phyloP scores from a whole-genome alignment of 2,113 vertebrate species.

The Paraplagusia blochii region DNA sequence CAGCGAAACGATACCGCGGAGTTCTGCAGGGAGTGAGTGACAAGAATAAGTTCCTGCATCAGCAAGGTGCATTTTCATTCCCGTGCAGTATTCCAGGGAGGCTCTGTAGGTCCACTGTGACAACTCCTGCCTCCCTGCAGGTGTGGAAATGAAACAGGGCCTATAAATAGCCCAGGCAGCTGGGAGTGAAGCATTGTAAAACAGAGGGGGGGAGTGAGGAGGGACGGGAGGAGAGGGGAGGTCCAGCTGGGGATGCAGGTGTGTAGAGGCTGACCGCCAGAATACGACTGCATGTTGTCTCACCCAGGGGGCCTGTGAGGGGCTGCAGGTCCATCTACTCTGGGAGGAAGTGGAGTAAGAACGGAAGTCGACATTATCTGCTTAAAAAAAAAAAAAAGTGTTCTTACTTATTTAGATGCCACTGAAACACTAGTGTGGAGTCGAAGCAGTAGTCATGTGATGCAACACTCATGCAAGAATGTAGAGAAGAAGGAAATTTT shows the following conservation, averaged over 20 bases:
- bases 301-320: slow-evolving; percentile 51
- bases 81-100: slow-evolving; percentile 71
- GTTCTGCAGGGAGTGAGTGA: slow-evolving; percentile 62
- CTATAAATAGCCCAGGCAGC: slow-evolving; percentile 90
- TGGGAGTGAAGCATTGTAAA: slow-evolving; percentile 77
- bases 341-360: not conserved
- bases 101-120: slow-evolving; percentile 67
- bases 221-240: slow-evolving; percentile 15
- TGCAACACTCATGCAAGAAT: too few relatives aligned
- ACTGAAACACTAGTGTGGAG: too few relatives aligned
- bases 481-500: too few relatives aligned
- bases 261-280: slow-evolving; percentile 70
- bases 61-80: slow-evolving; percentile 78
- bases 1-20: slow-evolving; percentile 47
- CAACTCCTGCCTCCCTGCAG: slow-evolving; percentile 78
- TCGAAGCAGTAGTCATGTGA: too few relatives aligned
- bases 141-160: slow-evolving; percentile 87
- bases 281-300: slow-evolving; percentile 54
- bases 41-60: slow-evolving; percentile 72
- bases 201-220: slow-evolving; percentile 9
- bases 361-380: not conserved
- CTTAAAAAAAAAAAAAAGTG: not conserved
- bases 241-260: slow-evolving; percentile 79
- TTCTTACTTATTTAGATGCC: too few relatives aligned
- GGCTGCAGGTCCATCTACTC: slow-evolving; percentile 8